Evolutionary conservation across 2,797 vertebrate species (phyloP).

Genomic region (Acomys russatus): DNA sequence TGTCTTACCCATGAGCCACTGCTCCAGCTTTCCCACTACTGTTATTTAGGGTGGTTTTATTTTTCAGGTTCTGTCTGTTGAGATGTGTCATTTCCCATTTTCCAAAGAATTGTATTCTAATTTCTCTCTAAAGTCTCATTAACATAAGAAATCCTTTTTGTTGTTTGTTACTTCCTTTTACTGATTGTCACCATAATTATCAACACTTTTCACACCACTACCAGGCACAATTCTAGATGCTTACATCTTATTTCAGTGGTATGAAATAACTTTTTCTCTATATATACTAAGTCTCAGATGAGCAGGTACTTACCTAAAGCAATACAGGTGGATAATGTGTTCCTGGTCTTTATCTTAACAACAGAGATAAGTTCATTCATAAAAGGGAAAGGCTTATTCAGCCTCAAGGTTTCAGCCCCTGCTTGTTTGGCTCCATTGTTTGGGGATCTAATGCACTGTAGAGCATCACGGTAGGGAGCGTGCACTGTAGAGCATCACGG

Average conservation of each 20-base stretch:
- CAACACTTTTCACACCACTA: background rate
- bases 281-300: background rate
- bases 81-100: background rate
- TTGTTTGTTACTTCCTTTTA: background rate
- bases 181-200: background rate
- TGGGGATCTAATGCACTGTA: too few species aligned
- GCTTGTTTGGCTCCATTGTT: background rate
- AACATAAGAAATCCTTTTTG: background rate
- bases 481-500: too few species aligned
- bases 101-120: background rate
- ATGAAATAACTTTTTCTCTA: background rate
- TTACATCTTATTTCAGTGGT: background rate
- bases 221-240: background rate
- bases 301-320: background rate
- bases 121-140: background rate
- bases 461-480: too few species aligned
- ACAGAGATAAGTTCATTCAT: background rate
- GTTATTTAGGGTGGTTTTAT: background rate
- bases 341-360: background rate
- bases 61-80: conserved; percentile 2
- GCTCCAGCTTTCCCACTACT: background rate
- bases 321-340: background rate
- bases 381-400: background rate
- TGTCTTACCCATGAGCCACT: background rate
- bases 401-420: background rate